Percentiles rank a stretch among this genome's conserved stretches.
Evolutionary conservation across 2,113 vertebrate genomes (phyloP).

Genomic region (Poicephalus meyeri): DNA sequence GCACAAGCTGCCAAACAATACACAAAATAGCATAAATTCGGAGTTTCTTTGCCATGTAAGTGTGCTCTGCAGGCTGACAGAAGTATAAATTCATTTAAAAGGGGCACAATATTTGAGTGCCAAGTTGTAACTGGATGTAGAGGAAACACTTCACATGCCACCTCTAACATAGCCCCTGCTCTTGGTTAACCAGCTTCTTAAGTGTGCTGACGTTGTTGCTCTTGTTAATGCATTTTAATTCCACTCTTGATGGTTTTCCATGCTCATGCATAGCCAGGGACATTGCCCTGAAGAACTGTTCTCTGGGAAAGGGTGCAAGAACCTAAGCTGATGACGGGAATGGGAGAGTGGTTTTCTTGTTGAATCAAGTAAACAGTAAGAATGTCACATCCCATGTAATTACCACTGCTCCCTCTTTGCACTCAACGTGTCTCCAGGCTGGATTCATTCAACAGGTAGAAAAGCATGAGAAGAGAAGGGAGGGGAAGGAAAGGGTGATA

Average conservation of each 20-base stretch:
- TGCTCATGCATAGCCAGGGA: neutral
- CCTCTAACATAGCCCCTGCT: neutral
- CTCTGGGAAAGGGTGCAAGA: neutral
- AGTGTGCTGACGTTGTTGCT: neutral
- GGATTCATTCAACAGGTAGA: neutral
- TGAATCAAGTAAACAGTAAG: neutral
- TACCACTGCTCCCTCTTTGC: neutral
- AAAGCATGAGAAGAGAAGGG: neutral
- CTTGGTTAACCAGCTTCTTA: neutral
- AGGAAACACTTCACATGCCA: neutral
- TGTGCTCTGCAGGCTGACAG: neutral
- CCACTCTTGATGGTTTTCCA: neutral
- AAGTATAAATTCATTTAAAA: neutral
- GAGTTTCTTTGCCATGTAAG: neutral
- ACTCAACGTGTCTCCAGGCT: rapidly evolving
- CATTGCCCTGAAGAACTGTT: neutral
- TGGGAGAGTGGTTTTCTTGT: neutral
- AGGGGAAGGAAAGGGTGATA: neutral
- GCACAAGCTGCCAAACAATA: neutral
- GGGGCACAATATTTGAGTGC: neutral
- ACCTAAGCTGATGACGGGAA: neutral
- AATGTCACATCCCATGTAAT: neutral
- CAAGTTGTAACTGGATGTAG: neutral
- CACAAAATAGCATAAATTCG: neutral
- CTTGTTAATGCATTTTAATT: neutral